These are phyloP conservation scores for Dendrolimus punctatus DNA, from an alignment of 1,140 invertebrate species.

Conservation along the genomic window DNA sequence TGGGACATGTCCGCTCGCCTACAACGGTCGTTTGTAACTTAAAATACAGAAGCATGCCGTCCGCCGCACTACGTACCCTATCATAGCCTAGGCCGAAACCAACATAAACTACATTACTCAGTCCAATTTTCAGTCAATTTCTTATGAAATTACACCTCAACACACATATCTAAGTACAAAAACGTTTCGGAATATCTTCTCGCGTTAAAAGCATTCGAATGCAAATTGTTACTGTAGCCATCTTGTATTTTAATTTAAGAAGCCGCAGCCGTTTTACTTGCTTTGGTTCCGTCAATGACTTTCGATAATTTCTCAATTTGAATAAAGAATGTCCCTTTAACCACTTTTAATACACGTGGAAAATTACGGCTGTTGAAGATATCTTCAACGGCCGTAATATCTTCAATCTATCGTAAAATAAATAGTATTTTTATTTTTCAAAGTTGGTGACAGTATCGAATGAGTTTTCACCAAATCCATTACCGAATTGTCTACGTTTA, in stretches of 20 bases:
- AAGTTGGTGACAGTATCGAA: constrained; percentile 24
- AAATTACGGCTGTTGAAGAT: constrained; percentile 38
- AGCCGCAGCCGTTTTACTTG: constrained; percentile 2
- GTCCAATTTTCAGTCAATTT: constrained; percentile 69
- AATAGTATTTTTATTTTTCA: constrained; percentile 17
- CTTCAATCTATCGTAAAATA: too few species aligned
- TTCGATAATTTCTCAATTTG: constrained; percentile 35
- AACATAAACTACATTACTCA: constrained; percentile 67
- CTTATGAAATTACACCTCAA: constrained; percentile 64
- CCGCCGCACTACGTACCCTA: constrained; percentile 55
- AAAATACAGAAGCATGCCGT: constrained; percentile 52
- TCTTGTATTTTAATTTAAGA: constrained; percentile 5
- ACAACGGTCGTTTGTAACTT: constrained; percentile 25
- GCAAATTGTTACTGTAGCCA: constrained; percentile 13
- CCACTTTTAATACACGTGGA: constrained; percentile 25
- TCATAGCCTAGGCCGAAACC: constrained; percentile 63
- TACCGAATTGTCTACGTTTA: constrained; percentile 40
- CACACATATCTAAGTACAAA: constrained; percentile 60
- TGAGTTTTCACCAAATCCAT: constrained; percentile 26
- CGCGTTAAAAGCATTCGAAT: constrained; percentile 20
- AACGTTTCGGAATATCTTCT: constrained; percentile 38
- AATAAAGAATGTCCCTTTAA: constrained; percentile 15
- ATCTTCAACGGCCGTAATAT: too few species aligned
- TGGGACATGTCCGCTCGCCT: constrained; percentile 32
- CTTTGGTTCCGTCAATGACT: constrained; percentile 7